A percentile compares a stretch with the other conserved stretches of the same genome.
phyloP scores from a whole-genome alignment of 2,888 invertebrate species.

The Diadegma fenestrale region DNA sequence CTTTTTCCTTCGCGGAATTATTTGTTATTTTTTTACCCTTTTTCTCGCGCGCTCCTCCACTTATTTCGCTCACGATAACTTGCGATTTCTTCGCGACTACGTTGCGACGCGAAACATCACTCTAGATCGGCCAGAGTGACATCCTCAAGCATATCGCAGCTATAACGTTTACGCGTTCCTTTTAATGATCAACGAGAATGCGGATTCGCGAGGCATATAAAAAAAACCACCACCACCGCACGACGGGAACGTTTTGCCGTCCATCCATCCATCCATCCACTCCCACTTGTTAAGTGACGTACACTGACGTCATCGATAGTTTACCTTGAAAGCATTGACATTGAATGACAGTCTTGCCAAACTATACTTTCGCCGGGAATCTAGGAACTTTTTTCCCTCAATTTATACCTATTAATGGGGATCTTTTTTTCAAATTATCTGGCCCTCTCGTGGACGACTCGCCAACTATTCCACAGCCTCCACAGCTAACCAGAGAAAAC shows the following conservation, averaged over 20 bases:
- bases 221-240: constrained; percentile 61
- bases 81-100: constrained; percentile 22
- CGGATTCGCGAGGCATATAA: constrained; percentile 77
- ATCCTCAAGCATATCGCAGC: constrained; percentile 7
- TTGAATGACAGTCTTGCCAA: constrained; percentile 81
- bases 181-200: constrained; percentile 75
- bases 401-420: neutral
- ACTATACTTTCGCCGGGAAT: constrained; percentile 41
- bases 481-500: neutral
- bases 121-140: constrained; percentile 39
- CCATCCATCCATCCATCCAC: constrained; percentile 80
- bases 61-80: neutral
- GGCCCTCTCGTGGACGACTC: neutral
- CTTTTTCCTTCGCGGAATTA: constrained; percentile 25
- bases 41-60: constrained; percentile 8
- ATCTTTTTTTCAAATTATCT: neutral
- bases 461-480: neutral
- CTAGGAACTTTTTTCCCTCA: constrained; percentile 13
- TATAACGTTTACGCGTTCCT: constrained; percentile 31
- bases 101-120: constrained; percentile 36
- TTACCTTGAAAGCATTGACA: constrained; percentile 85
- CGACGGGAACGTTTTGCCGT: constrained; percentile 75
- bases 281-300: constrained; percentile 85
- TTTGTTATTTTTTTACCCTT: constrained; percentile 37
- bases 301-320: constrained; percentile 85